phyloP scores from a whole-genome alignment of 2,888 invertebrate genomes.

The Panzeria rudis region DNA sequence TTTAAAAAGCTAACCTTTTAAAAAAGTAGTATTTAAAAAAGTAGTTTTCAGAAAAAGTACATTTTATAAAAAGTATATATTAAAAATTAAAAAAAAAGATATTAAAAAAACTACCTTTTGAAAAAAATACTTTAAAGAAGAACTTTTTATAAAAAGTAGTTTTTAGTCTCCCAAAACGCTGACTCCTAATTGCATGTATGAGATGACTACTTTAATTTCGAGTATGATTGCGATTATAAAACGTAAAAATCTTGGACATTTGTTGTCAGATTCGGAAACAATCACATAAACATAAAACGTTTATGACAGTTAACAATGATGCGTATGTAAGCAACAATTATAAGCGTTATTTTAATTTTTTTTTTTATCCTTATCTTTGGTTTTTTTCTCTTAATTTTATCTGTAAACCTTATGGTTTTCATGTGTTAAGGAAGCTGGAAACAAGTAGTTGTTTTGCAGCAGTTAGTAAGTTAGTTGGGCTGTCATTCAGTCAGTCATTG shows the following conservation, averaged over 20 bases:
- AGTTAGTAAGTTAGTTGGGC: constrained; percentile 1
- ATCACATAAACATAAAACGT: constrained; percentile 69
- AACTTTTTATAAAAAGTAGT: neutral
- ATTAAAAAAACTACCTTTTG: neutral
- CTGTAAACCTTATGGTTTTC: constrained; percentile 1
- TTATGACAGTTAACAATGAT: constrained; percentile 71
- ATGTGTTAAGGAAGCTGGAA: constrained; percentile 51
- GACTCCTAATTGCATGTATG: neutral
- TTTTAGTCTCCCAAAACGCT: constrained; percentile 14
- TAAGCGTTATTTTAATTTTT: constrained; percentile 51
- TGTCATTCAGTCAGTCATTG: constrained; percentile 13
- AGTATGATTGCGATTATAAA: constrained; percentile 46
- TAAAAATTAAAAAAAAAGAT: neutral
- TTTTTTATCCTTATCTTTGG: constrained; percentile 7
- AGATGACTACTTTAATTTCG: constrained; percentile 62
- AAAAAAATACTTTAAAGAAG: neutral
- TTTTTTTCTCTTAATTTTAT: constrained; percentile 17
- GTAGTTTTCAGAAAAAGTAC: too few relatives aligned
- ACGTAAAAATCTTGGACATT: constrained; percentile 64
- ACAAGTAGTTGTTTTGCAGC: constrained; percentile 40
- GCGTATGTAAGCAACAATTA: constrained; percentile 66
- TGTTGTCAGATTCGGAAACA: constrained; percentile 57
- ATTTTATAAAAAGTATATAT: too few relatives aligned
- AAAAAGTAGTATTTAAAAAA: too few relatives aligned
- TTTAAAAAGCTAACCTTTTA: too few relatives aligned